Conservation (phyloP, 2,888 invertebrate species). For the Xanthia icteritia region DNA sequence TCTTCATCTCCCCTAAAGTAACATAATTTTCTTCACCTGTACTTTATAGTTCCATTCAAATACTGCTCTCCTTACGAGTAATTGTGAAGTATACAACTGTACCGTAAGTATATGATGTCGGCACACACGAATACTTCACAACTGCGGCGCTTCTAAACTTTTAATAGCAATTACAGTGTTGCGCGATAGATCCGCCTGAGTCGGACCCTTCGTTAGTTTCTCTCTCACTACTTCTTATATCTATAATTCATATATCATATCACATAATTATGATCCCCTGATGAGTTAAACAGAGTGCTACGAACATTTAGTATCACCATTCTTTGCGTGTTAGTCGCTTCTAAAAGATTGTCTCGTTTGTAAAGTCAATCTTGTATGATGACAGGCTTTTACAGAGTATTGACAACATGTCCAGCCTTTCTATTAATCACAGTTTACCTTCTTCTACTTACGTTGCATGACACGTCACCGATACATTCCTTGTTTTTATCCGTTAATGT, state of each 20-base stretch:
- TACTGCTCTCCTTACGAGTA: not conserved
- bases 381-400: slow-evolving; percentile 40
- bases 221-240: slow-evolving; percentile 2
- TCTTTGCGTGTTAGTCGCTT: slow-evolving; percentile 25
- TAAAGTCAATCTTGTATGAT: slow-evolving; percentile 18
- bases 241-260: slow-evolving; percentile 31
- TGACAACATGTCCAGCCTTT: slow-evolving; percentile 22
- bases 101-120: not conserved
- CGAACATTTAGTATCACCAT: slow-evolving; percentile 6
- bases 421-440: slow-evolving; percentile 28
- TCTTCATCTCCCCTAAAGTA: no score
- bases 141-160: slow-evolving; percentile 36
- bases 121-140: slow-evolving; percentile 3
- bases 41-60: not conserved
- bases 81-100: slow-evolving; percentile 1
- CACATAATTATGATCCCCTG: slow-evolving; percentile 31
- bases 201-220: slow-evolving; percentile 30
- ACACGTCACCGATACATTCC: slow-evolving; percentile 30
- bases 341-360: slow-evolving; percentile 32
- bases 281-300: slow-evolving; percentile 19
- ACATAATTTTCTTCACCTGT: not conserved
- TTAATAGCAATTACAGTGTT: slow-evolving; percentile 53
- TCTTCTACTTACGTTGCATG: slow-evolving; percentile 18
- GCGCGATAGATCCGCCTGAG: slow-evolving; percentile 26
- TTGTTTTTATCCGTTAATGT: slow-evolving; percentile 32